phyloP scores from a whole-genome alignment of 2,113 vertebrate genomes.

The Donacobius atricapilla region DNA sequence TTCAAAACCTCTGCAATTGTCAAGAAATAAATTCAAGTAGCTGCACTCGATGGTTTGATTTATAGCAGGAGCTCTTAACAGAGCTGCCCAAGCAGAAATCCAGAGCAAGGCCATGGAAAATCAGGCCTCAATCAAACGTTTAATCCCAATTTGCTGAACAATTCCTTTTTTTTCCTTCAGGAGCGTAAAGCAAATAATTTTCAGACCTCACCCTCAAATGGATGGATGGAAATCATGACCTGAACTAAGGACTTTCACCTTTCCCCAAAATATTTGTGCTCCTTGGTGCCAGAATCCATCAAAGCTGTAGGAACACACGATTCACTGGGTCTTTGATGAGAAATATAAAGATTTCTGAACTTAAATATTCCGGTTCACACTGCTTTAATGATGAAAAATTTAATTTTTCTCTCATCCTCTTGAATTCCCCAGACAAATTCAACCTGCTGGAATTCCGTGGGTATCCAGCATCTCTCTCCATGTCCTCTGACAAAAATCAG shows the following conservation, averaged over 20 bases:
- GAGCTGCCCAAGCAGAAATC: background rate
- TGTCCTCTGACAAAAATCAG: background rate
- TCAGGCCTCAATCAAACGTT: background rate
- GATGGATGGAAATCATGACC: background rate
- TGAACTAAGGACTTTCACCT: background rate
- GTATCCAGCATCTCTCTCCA: background rate
- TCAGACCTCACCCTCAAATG: background rate
- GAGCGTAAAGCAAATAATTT: background rate
- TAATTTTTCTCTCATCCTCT: background rate
- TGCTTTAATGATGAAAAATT: fast-evolving
- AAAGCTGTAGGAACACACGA: background rate
- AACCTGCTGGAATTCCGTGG: background rate
- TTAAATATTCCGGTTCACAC: background rate
- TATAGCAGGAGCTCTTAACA: background rate
- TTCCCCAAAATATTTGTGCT: background rate
- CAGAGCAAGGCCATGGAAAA: background rate
- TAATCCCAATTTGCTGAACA: background rate
- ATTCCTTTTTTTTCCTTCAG: background rate
- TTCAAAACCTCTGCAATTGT: background rate
- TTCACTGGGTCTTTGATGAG: background rate
- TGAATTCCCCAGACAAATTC: background rate
- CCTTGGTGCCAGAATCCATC: background rate
- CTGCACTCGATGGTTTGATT: background rate
- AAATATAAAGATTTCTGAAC: background rate
- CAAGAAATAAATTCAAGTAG: background rate